Evolutionary conservation across 2,888 invertebrate genomes (phyloP), one percentile per base, ranked within the genome.

Genomic region (Drosophila hamatofila): DNA sequence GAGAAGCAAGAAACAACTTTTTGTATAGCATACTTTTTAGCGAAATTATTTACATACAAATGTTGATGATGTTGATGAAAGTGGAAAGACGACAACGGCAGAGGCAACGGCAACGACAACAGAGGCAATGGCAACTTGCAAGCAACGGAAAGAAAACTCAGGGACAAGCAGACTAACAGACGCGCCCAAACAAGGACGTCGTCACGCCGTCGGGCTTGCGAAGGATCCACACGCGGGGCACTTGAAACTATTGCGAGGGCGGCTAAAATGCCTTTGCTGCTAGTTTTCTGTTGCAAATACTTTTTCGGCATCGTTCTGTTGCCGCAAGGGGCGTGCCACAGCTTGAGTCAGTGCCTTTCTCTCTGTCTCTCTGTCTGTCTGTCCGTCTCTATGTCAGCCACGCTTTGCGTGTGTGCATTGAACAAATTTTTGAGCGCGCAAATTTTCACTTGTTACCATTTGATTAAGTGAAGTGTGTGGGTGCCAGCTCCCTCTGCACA

Each of bases 11-110:
- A 78, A 81, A 60, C 61, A 72, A 78, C 72, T 78, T 70, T 69
- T 74, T 75, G 69, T 72, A 61, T 78, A 72, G 69, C 78, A 81
- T 62, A 81, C 81, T 80, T 80, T 80, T 81, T 67, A 81, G 81
- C 72, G 67, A 80, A 80, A 80, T 80, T 80, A 80, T 81, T 80
- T 80, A 72, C 80, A 80, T 80, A 72, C 75, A 81, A 81, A 80
- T 81, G 81, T 72, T 80, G 78, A 77, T 80, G 78, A 76, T 80
- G 81, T 77, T 78, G 78, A 77, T 77, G 81, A 72, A 76, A 78
- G 67, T 80, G 72, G 81, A 80, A 72, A 80, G 80, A 68, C 61
- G 80, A 41, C 54, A 44, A 54, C 42, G 56, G 30, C 60, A 57
- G 37, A 33, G 48, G 52, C 33, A 49, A 48, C 56, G 11, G 16